phyloP scores from a whole-genome alignment of 2,888 invertebrate genomes.

The Megastigmus dorsalis region DNA sequence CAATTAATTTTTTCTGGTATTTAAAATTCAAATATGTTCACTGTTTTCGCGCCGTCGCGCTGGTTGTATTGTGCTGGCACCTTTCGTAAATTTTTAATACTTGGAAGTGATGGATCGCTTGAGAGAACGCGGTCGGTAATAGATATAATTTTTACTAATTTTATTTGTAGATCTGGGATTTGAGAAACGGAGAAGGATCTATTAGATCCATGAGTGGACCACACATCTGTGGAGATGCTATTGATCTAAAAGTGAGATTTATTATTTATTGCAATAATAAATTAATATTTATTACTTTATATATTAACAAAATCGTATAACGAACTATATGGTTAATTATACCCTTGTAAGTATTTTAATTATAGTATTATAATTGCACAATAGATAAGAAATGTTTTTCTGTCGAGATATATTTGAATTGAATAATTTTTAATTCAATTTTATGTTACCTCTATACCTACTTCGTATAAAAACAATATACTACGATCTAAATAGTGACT shows the following conservation, averaged over 20 bases:
- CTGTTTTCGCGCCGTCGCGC: neutral
- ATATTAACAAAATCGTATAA: neutral
- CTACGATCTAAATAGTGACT: too few relatives aligned
- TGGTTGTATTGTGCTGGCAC: slow-evolving; percentile 24
- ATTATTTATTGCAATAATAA: slow-evolving; percentile 9
- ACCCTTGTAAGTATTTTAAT: too few relatives aligned
- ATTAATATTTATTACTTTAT: neutral
- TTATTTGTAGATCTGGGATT: slow-evolving; percentile 77
- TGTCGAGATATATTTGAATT: too few relatives aligned
- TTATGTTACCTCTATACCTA: too few relatives aligned
- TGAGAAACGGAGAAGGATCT: slow-evolving; percentile 76
- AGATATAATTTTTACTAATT: neutral
- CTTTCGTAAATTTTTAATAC: too few relatives aligned
- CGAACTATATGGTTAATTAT: neutral
- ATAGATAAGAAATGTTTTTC: too few relatives aligned
- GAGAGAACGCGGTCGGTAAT: slow-evolving; percentile 15
- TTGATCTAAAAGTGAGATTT: slow-evolving; percentile 77
- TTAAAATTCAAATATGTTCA: neutral
- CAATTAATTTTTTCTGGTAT: too few relatives aligned
- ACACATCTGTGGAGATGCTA: slow-evolving; percentile 77
- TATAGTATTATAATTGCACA: too few relatives aligned
- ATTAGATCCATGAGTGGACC: slow-evolving; percentile 78
- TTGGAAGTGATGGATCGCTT: too few relatives aligned
- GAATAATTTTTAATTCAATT: too few relatives aligned
- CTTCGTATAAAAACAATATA: too few relatives aligned